These are phyloP conservation scores for Antitype chi DNA, from an alignment of 2,888 invertebrate species.

Conservation along the genomic window DNA sequence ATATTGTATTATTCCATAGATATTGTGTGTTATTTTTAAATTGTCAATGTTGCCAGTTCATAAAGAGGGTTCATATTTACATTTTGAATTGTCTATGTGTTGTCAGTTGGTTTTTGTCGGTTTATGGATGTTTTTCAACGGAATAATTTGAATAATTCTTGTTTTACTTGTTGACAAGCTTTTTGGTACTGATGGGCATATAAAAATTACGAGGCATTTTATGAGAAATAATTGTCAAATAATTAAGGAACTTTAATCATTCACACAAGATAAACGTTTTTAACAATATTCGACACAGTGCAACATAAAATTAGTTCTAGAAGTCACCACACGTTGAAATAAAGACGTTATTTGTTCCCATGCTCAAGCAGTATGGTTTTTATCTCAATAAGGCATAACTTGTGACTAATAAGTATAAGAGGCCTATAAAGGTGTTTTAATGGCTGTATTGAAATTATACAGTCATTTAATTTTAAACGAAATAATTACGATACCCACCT, in stretches of 20 bases:
- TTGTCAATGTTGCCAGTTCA: slow-evolving; percentile 50
- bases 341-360: slow-evolving; percentile 27
- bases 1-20: slow-evolving; percentile 3
- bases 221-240: slow-evolving; percentile 1
- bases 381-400: slow-evolving; percentile 55
- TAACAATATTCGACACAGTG: slow-evolving; percentile 54
- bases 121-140: slow-evolving; percentile 8
- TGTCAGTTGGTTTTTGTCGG: slow-evolving; percentile 33
- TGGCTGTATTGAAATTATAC: slow-evolving; percentile 40
- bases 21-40: background rate
- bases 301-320: slow-evolving; percentile 44
- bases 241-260: slow-evolving; percentile 15
- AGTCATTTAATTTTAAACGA: slow-evolving; percentile 43
- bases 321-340: slow-evolving; percentile 43
- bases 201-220: slow-evolving; percentile 3
- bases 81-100: slow-evolving; percentile 52
- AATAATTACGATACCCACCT: slow-evolving; percentile 71
- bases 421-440: slow-evolving; percentile 21
- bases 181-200: slow-evolving; percentile 10
- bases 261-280: slow-evolving; percentile 16
- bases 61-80: slow-evolving; percentile 55
- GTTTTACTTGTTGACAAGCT: background rate
- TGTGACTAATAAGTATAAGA: slow-evolving; percentile 59
- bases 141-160: background rate
- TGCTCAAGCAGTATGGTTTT: slow-evolving; percentile 26